Conservation (phyloP, 2,888 invertebrate species). For the Dicycla oo region DNA sequence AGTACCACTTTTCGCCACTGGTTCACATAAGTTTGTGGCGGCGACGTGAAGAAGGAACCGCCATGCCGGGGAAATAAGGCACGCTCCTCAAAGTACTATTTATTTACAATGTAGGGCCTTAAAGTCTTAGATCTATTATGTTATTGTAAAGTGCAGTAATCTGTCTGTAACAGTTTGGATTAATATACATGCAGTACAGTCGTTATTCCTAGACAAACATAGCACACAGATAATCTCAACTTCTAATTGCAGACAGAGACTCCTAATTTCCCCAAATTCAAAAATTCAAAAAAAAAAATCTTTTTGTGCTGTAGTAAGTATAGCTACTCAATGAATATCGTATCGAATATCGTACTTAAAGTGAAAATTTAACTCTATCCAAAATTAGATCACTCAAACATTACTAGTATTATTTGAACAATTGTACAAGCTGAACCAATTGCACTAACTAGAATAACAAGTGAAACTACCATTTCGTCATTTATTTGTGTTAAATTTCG, state of each 20-base stretch:
- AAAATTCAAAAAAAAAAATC: too few species aligned
- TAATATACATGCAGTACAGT: neutral
- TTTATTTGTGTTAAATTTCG: slow-evolving; percentile 54
- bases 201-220: too few species aligned
- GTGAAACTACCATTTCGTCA: slow-evolving; percentile 72
- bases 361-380: neutral
- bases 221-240: too few species aligned
- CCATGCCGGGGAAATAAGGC: too few species aligned
- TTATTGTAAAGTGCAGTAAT: neutral
- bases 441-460: slow-evolving; percentile 52
- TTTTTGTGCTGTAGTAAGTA: neutral
- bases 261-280: too few species aligned
- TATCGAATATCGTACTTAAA: too few species aligned
- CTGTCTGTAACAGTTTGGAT: neutral
- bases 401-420: slow-evolving; percentile 68
- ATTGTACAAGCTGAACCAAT: slow-evolving; percentile 60
- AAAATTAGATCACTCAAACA: slow-evolving; percentile 73
- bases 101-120: too few species aligned
- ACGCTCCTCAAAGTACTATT: too few species aligned
- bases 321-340: neutral
- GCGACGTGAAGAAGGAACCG: too few species aligned
- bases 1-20: too few species aligned
- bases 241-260: too few species aligned
- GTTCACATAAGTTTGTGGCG: too few species aligned
- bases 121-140: neutral